These are phyloP conservation scores for Phalacrocorax pelagicus DNA, from an alignment of 2,113 vertebrate species.

Conservation along the genomic window DNA sequence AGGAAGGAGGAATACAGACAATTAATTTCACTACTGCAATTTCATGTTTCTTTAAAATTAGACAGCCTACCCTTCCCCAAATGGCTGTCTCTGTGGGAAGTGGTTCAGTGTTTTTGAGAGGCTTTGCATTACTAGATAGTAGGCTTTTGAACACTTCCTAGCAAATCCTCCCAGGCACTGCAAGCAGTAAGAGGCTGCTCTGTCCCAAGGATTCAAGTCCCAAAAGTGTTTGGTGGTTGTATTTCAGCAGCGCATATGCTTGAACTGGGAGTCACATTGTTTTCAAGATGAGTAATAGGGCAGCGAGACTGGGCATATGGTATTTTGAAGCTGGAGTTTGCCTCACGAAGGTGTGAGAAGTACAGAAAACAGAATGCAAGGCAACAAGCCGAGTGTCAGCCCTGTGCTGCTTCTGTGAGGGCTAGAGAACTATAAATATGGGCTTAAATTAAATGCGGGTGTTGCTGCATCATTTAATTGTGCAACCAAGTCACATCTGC, in stretches of 20 bases:
- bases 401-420: neutral
- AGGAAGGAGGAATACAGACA: neutral
- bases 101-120: neutral
- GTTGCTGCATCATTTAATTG: neutral
- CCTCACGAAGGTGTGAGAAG: neutral
- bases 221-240: neutral
- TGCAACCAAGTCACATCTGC: neutral
- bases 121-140: neutral
- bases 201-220: neutral
- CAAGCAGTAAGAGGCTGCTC: neutral
- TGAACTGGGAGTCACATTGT: neutral
- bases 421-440: neutral
- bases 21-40: slow-evolving; percentile 30
- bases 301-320: neutral
- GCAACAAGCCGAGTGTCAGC: neutral
- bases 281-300: neutral
- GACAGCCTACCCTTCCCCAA: neutral
- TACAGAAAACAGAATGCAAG: neutral
- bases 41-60: neutral
- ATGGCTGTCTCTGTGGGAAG: neutral
- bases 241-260: neutral
- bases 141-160: neutral
- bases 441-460: neutral
- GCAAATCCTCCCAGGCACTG: neutral
- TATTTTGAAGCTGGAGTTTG: neutral